These are phyloP conservation scores for Lasioglossum zephyrum DNA, from an alignment of 2,888 invertebrate species.

Conservation along the genomic window DNA sequence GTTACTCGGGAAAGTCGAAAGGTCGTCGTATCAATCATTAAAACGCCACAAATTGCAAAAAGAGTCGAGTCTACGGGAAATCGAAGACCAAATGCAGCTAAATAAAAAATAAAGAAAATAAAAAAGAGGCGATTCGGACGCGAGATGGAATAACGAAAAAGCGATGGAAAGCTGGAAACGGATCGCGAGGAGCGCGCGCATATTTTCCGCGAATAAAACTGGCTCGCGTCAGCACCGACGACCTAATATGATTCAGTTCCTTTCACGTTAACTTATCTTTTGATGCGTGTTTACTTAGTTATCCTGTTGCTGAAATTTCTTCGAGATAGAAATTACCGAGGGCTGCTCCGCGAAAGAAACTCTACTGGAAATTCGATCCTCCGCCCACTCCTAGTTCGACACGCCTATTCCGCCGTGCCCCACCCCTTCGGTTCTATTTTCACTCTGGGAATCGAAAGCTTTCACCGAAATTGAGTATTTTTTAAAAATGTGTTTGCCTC, in stretches of 20 bases:
- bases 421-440: slow-evolving; percentile 1
- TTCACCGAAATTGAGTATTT: slow-evolving; percentile 31
- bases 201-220: slow-evolving; percentile 26
- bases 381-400: neutral
- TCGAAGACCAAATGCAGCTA: neutral
- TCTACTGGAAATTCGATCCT: neutral
- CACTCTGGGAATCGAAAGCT: slow-evolving; percentile 25
- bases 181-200: neutral
- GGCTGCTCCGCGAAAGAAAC: neutral
- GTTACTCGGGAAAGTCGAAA: neutral
- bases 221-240: neutral
- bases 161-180: neutral
- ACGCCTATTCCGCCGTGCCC: neutral
- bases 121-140: neutral
- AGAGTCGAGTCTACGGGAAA: neutral
- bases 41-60: neutral
- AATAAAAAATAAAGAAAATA: neutral
- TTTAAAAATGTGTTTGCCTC: slow-evolving; percentile 6
- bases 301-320: slow-evolving; percentile 10
- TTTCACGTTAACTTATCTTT: slow-evolving; percentile 17
- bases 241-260: neutral
- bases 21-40: neutral
- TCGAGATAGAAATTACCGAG: no score
- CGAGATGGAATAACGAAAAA: slow-evolving; percentile 7
- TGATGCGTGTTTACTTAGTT: slow-evolving; percentile 13